A percentile compares a stretch with the other conserved stretches of the same genome.
Evolutionary conservation across 2,113 vertebrate species (phyloP).

Genomic region (Rynchops niger): DNA sequence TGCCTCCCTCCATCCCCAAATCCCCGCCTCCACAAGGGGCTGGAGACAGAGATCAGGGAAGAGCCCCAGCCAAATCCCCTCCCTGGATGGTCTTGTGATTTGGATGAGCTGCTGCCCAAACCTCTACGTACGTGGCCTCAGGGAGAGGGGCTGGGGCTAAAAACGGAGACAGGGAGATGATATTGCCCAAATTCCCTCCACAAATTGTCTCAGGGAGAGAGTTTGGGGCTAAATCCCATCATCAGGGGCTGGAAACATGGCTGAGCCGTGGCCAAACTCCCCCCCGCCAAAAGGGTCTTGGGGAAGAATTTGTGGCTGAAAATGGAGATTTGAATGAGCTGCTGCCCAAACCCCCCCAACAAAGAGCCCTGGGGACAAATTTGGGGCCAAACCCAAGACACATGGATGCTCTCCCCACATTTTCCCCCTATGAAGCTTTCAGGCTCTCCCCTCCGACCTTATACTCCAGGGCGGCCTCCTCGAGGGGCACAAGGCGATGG

Average conservation of each 20-base stretch:
- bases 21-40: too few species aligned
- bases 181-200: background rate
- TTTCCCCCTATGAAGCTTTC: too few species aligned
- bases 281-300: too few species aligned
- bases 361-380: too few species aligned
- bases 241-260: background rate
- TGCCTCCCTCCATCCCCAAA: too few species aligned
- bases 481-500: background rate
- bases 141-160: background rate
- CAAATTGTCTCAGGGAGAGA: too few species aligned
- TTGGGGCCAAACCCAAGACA: background rate
- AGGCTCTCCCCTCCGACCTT: background rate
- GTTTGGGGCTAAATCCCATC: too few species aligned
- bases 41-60: background rate
- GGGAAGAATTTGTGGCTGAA: background rate
- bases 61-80: background rate
- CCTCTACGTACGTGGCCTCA: background rate
- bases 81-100: too few species aligned
- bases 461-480: background rate
- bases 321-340: background rate
- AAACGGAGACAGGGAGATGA: background rate
- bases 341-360: too few species aligned
- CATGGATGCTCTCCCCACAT: too few species aligned
- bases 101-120: too few species aligned
- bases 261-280: accelerated